Percentiles rank a stretch among this genome's conserved stretches.
Conservation (phyloP, 2,888 invertebrate genomes). For the Osmoderma eremita region DNA sequence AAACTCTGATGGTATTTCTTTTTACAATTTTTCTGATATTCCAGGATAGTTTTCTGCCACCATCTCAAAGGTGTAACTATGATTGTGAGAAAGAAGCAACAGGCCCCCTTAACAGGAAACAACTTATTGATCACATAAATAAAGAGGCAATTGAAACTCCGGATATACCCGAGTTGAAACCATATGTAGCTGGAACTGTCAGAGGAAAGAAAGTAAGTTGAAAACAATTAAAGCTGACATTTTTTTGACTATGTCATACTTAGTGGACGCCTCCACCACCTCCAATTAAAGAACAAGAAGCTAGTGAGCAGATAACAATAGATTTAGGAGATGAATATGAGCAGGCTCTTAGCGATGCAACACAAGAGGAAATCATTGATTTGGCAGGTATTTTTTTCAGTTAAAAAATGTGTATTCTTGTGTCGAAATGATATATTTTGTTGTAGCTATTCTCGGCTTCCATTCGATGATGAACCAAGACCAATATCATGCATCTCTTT, state of each 20-base stretch:
- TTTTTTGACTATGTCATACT: conserved; percentile 27
- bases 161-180: conserved; percentile 95
- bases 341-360: conserved; percentile 84
- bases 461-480: conserved; percentile 99
- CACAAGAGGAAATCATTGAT: conserved; percentile 98
- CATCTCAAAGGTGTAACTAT: conserved; percentile 94
- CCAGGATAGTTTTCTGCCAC: conserved; percentile 96
- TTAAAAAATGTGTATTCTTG: conserved; percentile 1
- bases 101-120: conserved; percentile 94
- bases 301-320: conserved; percentile 91
- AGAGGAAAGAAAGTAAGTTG: conserved; percentile 86
- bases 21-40: conserved; percentile 53
- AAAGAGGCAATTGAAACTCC: conserved; percentile 98
- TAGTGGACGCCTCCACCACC: conserved; percentile 86
- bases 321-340: conserved; percentile 96
- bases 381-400: conserved; percentile 76
- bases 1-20: conserved; percentile 37
- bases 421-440: not conserved
- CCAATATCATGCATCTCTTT: conserved; percentile 96
- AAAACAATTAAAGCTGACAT: not conserved
- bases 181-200: conserved; percentile 89
- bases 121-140: conserved; percentile 95
- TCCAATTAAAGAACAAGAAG: conserved; percentile 77
- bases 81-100: conserved; percentile 96
- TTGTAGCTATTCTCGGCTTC: conserved; percentile 94